Conservation (phyloP, 2,113 vertebrate genomes). For the Myotis yumanensis region DNA sequence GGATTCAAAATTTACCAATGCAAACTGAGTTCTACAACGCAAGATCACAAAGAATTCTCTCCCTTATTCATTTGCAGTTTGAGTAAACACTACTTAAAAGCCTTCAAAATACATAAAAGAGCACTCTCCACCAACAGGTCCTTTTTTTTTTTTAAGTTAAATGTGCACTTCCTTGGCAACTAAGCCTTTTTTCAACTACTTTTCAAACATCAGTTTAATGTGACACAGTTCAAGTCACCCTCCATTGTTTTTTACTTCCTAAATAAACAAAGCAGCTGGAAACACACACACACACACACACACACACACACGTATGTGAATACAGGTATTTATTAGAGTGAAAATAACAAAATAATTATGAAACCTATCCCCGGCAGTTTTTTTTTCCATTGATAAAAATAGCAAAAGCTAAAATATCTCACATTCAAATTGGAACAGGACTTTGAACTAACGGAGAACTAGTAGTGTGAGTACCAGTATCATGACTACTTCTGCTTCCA, state of each 20-base stretch:
- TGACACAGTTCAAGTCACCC: not conserved
- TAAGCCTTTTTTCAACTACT: not conserved
- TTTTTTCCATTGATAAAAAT: not conserved
- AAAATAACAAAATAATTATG: conserved; percentile 34
- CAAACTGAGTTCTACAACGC: conserved; percentile 7
- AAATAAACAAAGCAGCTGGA: conserved; percentile 47
- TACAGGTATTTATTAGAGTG: conserved; percentile 5
- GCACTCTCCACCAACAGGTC: conserved; percentile 3
- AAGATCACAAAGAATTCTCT: conserved; percentile 4
- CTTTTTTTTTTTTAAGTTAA: not conserved
- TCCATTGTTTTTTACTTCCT: conserved; percentile 21
- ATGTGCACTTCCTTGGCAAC: not conserved
- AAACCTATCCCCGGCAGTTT: not conserved
- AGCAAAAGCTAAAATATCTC: not conserved
- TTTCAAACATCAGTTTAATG: conserved; percentile 44
- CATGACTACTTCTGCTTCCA: not conserved
- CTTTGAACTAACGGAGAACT: conserved; percentile 4
- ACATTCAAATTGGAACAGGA: conserved; percentile 6
- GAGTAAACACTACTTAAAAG: not conserved
- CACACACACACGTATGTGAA: not conserved
- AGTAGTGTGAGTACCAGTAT: not conserved
- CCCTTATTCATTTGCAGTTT: not conserved
- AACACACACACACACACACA: not conserved
- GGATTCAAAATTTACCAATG: conserved; percentile 33
- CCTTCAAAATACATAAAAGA: not conserved